Conservation (phyloP, 2,113 vertebrate species). For the Pterocles orientalis region DNA sequence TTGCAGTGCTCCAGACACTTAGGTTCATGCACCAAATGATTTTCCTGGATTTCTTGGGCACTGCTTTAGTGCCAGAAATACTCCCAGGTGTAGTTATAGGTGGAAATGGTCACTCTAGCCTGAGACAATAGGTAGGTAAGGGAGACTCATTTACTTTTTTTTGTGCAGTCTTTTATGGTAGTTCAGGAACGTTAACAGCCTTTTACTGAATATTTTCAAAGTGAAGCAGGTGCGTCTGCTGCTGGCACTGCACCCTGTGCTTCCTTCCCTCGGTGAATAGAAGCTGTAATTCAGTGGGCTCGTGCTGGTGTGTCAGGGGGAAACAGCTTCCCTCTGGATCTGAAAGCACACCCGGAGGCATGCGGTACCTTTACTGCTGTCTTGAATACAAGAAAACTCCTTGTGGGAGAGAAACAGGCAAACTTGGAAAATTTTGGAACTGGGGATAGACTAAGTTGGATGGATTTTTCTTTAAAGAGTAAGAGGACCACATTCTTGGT, state of each 20-base stretch:
- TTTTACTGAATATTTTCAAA: neutral
- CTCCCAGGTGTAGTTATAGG: neutral
- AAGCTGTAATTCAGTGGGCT: neutral
- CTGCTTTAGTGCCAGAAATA: neutral
- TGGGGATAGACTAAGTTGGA: neutral
- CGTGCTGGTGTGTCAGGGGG: neutral
- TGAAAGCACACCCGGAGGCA: neutral
- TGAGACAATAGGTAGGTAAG: neutral
- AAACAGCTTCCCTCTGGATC: neutral
- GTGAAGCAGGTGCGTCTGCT: neutral
- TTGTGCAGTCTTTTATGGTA: neutral
- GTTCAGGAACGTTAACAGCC: neutral
- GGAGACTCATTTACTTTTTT: neutral
- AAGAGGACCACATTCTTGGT: constrained; percentile 11
- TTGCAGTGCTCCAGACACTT: neutral
- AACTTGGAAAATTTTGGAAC: neutral
- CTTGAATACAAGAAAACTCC: neutral
- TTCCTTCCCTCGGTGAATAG: neutral
- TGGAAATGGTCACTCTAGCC: neutral
- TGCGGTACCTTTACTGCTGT: neutral
- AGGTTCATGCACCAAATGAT: neutral
- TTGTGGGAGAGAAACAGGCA: neutral
- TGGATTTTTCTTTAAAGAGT: neutral
- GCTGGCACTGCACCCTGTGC: neutral
- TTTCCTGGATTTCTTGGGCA: neutral